Evolutionary conservation across 1,140 invertebrate species (phyloP).

Genomic region (Drosophila jambulina): DNA sequence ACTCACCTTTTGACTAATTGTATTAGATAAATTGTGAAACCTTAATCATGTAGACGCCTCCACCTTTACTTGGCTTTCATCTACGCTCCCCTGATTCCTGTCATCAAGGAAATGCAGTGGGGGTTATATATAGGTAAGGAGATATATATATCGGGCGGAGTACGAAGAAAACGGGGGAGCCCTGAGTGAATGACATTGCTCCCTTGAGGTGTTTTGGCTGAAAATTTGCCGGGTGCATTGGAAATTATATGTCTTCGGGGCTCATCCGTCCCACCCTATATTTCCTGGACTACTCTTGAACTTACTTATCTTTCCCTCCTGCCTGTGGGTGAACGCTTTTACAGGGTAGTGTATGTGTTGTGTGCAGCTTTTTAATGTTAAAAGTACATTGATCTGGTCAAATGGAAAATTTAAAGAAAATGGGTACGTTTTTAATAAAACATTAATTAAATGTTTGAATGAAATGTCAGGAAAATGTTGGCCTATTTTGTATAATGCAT

Average conservation of each 20-base stretch:
- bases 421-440: not conserved
- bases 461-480: not conserved
- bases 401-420: not conserved
- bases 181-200: slow-evolving; percentile 39
- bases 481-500: not conserved
- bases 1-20: slow-evolving; percentile 79
- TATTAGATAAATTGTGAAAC: slow-evolving; percentile 83
- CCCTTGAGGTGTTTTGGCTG: slow-evolving; percentile 45
- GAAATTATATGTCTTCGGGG: slow-evolving; percentile 48
- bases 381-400: not conserved
- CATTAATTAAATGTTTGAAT: not conserved
- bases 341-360: not conserved
- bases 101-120: slow-evolving; percentile 52
- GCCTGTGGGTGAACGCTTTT: not conserved
- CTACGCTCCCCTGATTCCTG: slow-evolving; percentile 8
- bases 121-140: not conserved
- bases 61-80: slow-evolving; percentile 13
- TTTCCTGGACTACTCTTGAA: not conserved
- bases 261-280: slow-evolving; percentile 13
- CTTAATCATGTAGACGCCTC: slow-evolving; percentile 75
- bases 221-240: slow-evolving; percentile 57
- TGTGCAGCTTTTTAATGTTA: too few species aligned
- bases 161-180: not conserved
- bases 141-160: not conserved
- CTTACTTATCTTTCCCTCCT: not conserved